A percentile compares a stretch with the other conserved stretches of the same genome.
phyloP scores from a whole-genome alignment of 2,888 invertebrate species.

The Chrysotoxum bicinctum region DNA sequence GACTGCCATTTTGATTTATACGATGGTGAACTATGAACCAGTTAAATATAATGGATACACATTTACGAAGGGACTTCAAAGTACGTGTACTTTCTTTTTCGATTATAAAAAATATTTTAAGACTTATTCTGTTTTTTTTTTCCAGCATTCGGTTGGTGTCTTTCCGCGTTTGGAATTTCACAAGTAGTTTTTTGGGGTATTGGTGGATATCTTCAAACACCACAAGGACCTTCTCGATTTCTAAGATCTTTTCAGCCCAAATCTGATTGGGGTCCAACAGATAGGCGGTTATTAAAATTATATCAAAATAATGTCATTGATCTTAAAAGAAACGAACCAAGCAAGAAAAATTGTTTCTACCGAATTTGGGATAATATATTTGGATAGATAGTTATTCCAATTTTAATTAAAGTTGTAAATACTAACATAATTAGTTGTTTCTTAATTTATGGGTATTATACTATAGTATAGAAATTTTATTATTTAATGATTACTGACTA shows the following conservation, averaged over 20 bases:
- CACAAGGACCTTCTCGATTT: constrained; percentile 75
- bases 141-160: constrained; percentile 82
- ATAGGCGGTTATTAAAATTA: constrained; percentile 80
- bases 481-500: no score
- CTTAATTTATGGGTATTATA: no score
- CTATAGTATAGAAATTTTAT: no score
- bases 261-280: constrained; percentile 79
- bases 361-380: constrained; percentile 80
- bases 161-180: constrained; percentile 82
- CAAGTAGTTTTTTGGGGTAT: constrained; percentile 82
- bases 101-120: neutral
- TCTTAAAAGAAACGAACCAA: constrained; percentile 75
- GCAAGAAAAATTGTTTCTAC: constrained; percentile 76
- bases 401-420: no score
- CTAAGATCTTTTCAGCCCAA: constrained; percentile 78
- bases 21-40: constrained; percentile 84
- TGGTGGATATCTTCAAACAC: constrained; percentile 75
- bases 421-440: no score
- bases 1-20: constrained; percentile 87
- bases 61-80: constrained; percentile 85
- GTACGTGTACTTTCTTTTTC: constrained; percentile 79
- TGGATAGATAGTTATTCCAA: no score
- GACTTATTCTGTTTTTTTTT: constrained; percentile 12
- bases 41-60: constrained; percentile 84
- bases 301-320: constrained; percentile 79